Evolutionary conservation across 2,888 invertebrate genomes (phyloP).

Genomic region (Nephrotoma appendiculata): DNA sequence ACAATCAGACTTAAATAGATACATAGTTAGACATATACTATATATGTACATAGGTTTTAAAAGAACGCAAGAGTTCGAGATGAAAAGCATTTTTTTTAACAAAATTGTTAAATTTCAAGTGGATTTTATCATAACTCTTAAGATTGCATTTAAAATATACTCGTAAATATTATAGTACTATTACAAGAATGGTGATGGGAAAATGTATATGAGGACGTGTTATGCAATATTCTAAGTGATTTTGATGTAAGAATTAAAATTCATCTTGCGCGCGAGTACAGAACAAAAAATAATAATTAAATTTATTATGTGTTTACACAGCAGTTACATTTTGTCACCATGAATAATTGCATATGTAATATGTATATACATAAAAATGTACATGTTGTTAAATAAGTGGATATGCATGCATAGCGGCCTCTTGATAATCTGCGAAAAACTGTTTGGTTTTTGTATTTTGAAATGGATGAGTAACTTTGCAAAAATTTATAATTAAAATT

Average conservation of each 20-base stretch:
- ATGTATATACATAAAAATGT: not conserved
- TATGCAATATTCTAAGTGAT: not conserved
- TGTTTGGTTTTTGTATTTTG: not conserved
- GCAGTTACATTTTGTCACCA: not conserved
- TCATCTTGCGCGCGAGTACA: not conserved
- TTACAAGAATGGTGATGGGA: not conserved
- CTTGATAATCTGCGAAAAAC: not conserved
- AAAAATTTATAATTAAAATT: not conserved
- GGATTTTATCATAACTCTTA: not conserved
- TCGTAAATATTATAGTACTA: not conserved
- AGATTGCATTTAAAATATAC: not conserved
- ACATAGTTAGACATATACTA: not conserved
- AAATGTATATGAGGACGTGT: not conserved
- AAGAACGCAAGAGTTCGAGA: not conserved
- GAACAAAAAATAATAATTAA: not conserved
- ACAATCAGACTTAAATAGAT: too few relatives aligned
- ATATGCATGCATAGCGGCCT: not conserved
- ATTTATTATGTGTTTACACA: not conserved
- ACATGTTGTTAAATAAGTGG: not conserved
- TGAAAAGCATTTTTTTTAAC: not conserved
- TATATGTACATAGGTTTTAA: not conserved
- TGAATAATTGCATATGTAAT: not conserved
- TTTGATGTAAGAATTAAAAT: not conserved
- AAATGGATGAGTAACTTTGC: not conserved
- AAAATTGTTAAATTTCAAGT: not conserved